Conservation (phyloP, 2,113 vertebrate genomes). For the Morone chrysops region DNA sequence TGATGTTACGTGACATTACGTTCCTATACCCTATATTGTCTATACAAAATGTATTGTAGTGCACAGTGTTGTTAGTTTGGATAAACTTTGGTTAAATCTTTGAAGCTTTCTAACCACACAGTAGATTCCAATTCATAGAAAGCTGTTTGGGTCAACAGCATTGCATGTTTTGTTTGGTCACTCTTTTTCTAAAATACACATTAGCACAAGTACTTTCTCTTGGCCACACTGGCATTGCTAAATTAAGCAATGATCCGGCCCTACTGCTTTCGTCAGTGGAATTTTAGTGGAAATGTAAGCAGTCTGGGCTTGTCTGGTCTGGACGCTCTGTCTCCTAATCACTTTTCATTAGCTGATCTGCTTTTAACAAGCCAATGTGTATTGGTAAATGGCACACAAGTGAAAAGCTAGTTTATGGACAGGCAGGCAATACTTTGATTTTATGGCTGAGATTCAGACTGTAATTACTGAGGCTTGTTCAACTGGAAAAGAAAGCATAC, state of each 20-base stretch:
- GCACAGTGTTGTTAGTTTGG: neutral
- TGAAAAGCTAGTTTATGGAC: slow-evolving; percentile 55
- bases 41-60: neutral
- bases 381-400: slow-evolving; percentile 64
- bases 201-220: slow-evolving; percentile 29
- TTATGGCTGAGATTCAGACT: slow-evolving; percentile 51
- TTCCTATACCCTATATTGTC: neutral
- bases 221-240: slow-evolving; percentile 38
- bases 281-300: slow-evolving; percentile 68
- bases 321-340: slow-evolving; percentile 63
- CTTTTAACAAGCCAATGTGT: slow-evolving; percentile 54
- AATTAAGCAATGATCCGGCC: slow-evolving; percentile 48
- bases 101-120: slow-evolving; percentile 3
- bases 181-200: slow-evolving; percentile 53
- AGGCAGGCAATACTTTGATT: slow-evolving; percentile 51
- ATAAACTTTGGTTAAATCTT: neutral
- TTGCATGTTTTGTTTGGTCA: slow-evolving; percentile 57
- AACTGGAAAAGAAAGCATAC: slow-evolving; percentile 50
- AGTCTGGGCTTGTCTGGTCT: slow-evolving; percentile 58
- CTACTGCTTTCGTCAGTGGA: slow-evolving; percentile 69
- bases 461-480: slow-evolving; percentile 41
- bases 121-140: neutral
- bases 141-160: slow-evolving; percentile 11
- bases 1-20: neutral
- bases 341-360: slow-evolving; percentile 67